Evolutionary conservation across 2,113 vertebrate genomes (phyloP).

Genomic region (Thunnus maccoyii): DNA sequence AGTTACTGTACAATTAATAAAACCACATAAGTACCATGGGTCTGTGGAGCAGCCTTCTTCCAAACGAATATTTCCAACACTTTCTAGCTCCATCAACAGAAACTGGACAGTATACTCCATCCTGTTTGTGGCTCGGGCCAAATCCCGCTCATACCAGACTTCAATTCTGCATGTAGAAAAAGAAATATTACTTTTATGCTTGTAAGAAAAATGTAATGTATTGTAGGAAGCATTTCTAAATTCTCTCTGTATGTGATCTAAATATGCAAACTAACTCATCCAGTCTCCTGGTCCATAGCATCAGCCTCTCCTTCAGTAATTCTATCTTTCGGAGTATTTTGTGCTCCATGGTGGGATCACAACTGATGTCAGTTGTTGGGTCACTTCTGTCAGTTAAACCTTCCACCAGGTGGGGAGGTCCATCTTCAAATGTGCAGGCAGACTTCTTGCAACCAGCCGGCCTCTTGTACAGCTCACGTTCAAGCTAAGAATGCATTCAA

Average conservation of each 20-base stretch:
- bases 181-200: neutral
- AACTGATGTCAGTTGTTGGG: constrained; percentile 25
- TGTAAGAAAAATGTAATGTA: neutral
- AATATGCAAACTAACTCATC: constrained; percentile 80
- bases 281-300: constrained; percentile 82
- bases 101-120: constrained; percentile 83
- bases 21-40: constrained; percentile 78
- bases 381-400: constrained; percentile 48
- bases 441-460: constrained; percentile 62
- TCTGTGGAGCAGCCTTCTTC: constrained; percentile 87
- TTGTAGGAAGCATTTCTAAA: neutral
- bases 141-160: constrained; percentile 74
- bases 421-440: constrained; percentile 30
- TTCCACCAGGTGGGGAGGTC: constrained; percentile 40
- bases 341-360: constrained; percentile 71
- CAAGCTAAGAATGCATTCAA: constrained; percentile 77
- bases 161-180: constrained; percentile 79
- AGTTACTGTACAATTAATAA: neutral
- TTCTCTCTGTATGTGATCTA: constrained; percentile 7
- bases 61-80: constrained; percentile 89
- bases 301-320: constrained; percentile 81
- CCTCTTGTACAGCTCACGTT: constrained; percentile 80
- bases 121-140: constrained; percentile 78
- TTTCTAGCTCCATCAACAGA: constrained; percentile 88
- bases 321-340: constrained; percentile 83